Evolutionary conservation across 2,888 invertebrate genomes (phyloP), one percentile per base, ranked within the genome.

Genomic region (Zhengitettix transpicula): DNA sequence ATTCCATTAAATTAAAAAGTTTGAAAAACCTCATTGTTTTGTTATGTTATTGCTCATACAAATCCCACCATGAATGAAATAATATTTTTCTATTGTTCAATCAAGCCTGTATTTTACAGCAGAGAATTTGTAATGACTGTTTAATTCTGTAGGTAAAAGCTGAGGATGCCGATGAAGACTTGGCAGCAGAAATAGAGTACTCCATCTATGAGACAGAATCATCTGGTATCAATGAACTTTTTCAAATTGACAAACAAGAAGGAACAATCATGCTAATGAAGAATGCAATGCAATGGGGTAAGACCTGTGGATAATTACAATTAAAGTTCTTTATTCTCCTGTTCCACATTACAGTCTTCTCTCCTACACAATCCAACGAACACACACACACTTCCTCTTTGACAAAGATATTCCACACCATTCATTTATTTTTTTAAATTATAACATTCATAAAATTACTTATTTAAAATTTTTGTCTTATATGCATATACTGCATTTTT

Each of bases 111-210:
- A 56, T 40, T 10, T 55, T 9, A 52, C 15, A n/a, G n/a, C 10
- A 28, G 41, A 15, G 58, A 11, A 51, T 54, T 57, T 16, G 17
- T 57, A n/a, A n/a, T 55, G 12, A 41, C 1, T 40, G 40, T 55
- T 28, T 2, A 28, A 28, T 28, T 28, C 67, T 67, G 57, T 65
- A 81, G 80, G 73, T 82, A 1, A 81, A 78, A 69, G 93, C 93
- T 40, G 71, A 74, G n/a, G 95, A 95, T 74, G 72, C 75, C 1
- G 94, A 94, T 76, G 84, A 85, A 67, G 87, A 84, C 64, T 77
- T 79, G 60, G 79, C 86, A 67, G 85, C 85, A 11, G 78, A 79
- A 63, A 77, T 94, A 56, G 77, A 80, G 64, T 95, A 92, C 75
- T 81, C 84, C 8, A 82, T 93, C 66, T 84, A 89, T 70, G 88